These are phyloP conservation scores for Sycobia sp. DNA, from an alignment of 1,140 invertebrate genomes.

Conservation along the genomic window DNA sequence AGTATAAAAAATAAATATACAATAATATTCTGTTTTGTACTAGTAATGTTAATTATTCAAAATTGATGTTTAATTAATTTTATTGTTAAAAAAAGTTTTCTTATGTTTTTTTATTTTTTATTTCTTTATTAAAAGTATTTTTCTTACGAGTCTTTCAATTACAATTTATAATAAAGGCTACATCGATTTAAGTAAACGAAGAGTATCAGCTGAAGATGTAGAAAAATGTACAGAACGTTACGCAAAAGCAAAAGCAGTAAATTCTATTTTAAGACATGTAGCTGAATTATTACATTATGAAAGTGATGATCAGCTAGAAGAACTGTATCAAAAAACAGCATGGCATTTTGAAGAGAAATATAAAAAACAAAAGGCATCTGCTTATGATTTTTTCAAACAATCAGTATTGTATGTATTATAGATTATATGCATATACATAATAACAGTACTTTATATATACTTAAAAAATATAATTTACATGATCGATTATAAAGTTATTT, in stretches of 20 bases:
- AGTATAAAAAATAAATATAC: no score
- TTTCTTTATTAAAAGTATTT: not conserved
- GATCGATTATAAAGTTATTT: conserved; percentile 23
- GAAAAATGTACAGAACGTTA: conserved; percentile 98
- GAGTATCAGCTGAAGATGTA: conserved; percentile 97
- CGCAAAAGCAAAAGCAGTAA: conserved; percentile 98
- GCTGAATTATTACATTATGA: conserved; percentile 93
- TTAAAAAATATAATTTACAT: not conserved
- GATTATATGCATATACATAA: no score
- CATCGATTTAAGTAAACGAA: conserved; percentile 98
- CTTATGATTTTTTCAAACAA: conserved; percentile 98
- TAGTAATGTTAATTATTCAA: not conserved
- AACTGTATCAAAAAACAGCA: conserved; percentile 96
- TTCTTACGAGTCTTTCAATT: no score
- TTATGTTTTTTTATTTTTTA: conserved; percentile 12
- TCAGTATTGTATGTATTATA: conserved; percentile 92
- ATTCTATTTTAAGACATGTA: conserved; percentile 96
- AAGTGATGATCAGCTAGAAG: conserved; percentile 89
- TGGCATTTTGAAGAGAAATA: conserved; percentile 99
- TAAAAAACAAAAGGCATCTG: conserved; percentile 86
- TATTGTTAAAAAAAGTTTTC: no score
- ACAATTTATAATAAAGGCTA: conserved; percentile 72
- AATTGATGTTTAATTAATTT: no score
- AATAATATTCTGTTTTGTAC: not conserved
- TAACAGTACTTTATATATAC: conserved; percentile 5